Evolutionary conservation across 2,888 invertebrate genomes (phyloP), one percentile per base, ranked within the genome.

Genomic region (Oithona nana): DNA sequence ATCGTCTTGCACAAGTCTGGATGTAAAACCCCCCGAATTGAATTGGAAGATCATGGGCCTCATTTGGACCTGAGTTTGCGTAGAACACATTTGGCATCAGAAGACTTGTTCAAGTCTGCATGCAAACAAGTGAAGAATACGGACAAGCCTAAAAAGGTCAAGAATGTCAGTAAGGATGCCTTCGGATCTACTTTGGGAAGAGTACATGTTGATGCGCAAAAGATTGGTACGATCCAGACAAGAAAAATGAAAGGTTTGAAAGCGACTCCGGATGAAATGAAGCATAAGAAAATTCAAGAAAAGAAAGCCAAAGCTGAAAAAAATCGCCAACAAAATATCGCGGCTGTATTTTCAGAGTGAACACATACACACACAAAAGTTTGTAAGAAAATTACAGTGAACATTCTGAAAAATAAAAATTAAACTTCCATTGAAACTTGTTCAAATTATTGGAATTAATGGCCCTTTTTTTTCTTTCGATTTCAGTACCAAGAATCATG

Each of bases 11-110:
- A 94, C 72, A 97, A 95, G 73, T 93, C 94, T 66, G 93, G 92
- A 0, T 81, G 82, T 66, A 81, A 82, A 69, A 85, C 83, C 59
- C 97, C 97, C 0, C 80, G 92, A 67, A 83, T 94, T 66, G 95
- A 97, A 75, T 75, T 98, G 58, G 83, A 83, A 72, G 90, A 92
- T 77, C 90, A 93, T 70, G 94, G 98, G 26, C 98, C 98, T 24
- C 83, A 86, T 26, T 79, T 90, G 67, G 89, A 95, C 73, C 83
- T 98, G 67, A 79, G 80, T 64, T 73, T 95, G 16, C 79, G 94
- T 66, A 80, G 98, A 67, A 85, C 83, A 1, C 88, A 86, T 74
- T 76, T 97, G 61, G 93, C 93, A 0, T 86, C 90, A 0, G 86
- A 87, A 67, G 89, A 92, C 73, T 76, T 95, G 16, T 86, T 83